Evolutionary conservation across 2,888 invertebrate species (phyloP), one percentile per base, ranked within the genome.

Genomic region (Drosophila anomalata): DNA sequence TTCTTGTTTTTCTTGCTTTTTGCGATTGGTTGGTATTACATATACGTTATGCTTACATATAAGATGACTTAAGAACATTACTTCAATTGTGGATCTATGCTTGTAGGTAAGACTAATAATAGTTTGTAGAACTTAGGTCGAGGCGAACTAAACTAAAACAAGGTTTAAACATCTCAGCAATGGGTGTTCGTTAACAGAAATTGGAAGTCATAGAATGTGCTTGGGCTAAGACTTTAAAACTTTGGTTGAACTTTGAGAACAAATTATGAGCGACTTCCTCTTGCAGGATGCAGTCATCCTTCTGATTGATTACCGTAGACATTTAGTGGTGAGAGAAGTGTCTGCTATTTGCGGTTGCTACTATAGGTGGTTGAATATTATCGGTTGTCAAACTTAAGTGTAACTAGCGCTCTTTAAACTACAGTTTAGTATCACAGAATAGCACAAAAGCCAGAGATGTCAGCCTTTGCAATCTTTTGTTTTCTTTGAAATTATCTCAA

Each of bases 361-460:
- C 63, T 53, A 29, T 56, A 33, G 44, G 58, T 52, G 50, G 33
- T 42, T 63, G 57, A 48, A 46, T 54, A 55, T 54, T 63, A 29
- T 61, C 9, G 33, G 56, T 57, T 39, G 44, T 29, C 42, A 78
- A 81, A 81, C 82, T 88, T 90, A 88, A 78, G 73, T 62, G 67
- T 79, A 87, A 86, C 75, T 90, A 89, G 87, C 87, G 86, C 85
- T 89, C 89, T 75, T 87, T 79, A 82, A 82, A 90, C 87, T 90
- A 89, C 79, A 87, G 77, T 89, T 90, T 90, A 90, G 89, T 90
- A 90, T 90, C 90, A 90, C 90, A 90, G 90, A 84, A 89, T 79
- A 89, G 88, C 81, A 81, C 47, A 67, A 70, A 46, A 52, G 62
- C 62, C 63, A 75, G 70, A 65, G 60, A 59, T 67, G 46, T 54